These are phyloP conservation scores for Distichodus sexfasciatus DNA, from an alignment of 2,797 vertebrate genomes.

Conservation along the genomic window DNA sequence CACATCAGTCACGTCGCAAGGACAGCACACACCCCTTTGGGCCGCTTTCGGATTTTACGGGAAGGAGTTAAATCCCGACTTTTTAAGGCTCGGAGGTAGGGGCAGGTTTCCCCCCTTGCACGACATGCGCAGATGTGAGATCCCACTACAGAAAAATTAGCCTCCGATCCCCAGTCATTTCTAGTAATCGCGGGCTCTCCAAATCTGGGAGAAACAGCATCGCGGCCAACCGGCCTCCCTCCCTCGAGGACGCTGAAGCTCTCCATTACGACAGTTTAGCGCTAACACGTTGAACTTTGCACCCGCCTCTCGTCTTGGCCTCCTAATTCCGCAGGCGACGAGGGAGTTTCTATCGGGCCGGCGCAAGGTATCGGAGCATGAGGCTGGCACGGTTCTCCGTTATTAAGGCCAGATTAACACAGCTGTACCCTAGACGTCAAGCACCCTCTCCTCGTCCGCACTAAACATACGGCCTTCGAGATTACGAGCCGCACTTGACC, in stretches of 20 bases:
- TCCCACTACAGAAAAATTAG: constrained; percentile 22
- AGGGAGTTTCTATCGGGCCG: constrained; percentile 71
- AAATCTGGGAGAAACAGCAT: background rate
- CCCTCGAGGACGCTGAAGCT: constrained; percentile 59
- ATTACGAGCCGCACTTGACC: constrained; percentile 97
- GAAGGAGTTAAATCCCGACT: constrained; percentile 58
- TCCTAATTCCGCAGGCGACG: constrained; percentile 68
- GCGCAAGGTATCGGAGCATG: constrained; percentile 72
- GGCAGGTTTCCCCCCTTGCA: constrained; percentile 49
- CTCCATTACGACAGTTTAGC: constrained; percentile 55
- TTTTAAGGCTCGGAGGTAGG: constrained; percentile 41
- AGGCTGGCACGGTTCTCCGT: constrained; percentile 80
- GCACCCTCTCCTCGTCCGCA: constrained; percentile 82
- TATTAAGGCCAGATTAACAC: constrained; percentile 98
- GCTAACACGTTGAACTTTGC: constrained; percentile 61
- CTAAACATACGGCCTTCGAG: constrained; percentile 87
- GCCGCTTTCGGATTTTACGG: constrained; percentile 47
- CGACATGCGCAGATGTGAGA: constrained; percentile 47
- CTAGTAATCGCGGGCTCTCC: background rate
- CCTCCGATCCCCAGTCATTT: background rate
- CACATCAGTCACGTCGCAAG: constrained; percentile 64
- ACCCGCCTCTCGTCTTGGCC: constrained; percentile 65
- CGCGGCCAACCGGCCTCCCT: constrained; percentile 5
- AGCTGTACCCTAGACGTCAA: constrained; percentile 93
- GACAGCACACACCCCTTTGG: constrained; percentile 63